A percentile compares a stretch with the other conserved stretches of the same genome.
phyloP scores from a whole-genome alignment of 2,888 invertebrate genomes.

The Gortyna flavago region DNA sequence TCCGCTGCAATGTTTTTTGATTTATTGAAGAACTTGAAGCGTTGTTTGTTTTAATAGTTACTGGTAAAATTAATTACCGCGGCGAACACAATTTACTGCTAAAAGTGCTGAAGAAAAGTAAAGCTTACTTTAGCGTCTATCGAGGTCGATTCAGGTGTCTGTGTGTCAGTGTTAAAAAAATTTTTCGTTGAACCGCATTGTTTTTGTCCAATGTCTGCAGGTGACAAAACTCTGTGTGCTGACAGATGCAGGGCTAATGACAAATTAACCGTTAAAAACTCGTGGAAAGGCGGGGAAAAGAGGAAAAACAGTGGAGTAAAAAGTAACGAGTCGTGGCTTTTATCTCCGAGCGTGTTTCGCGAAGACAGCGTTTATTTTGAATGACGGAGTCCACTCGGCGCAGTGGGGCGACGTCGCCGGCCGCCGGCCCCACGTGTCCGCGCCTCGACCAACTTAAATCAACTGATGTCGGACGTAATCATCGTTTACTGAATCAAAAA shows the following conservation, averaged over 20 bases:
- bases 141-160: conserved; percentile 58
- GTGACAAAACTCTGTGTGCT: conserved; percentile 77
- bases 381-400: conserved; percentile 68
- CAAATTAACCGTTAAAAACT: conserved; percentile 86
- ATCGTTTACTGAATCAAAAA: conserved; percentile 77
- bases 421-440: conserved; percentile 62
- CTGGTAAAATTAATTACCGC: conserved; percentile 64
- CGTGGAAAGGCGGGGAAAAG: conserved; percentile 77
- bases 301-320: conserved; percentile 78
- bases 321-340: conserved; percentile 76
- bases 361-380: conserved; percentile 80
- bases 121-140: conserved; percentile 40
- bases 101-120: conserved; percentile 37
- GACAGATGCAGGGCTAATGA: conserved; percentile 86
- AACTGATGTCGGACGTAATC: conserved; percentile 81
- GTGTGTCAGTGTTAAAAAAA: conserved; percentile 55
- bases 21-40: conserved; percentile 66
- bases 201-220: conserved; percentile 71
- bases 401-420: conserved; percentile 53
- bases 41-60: conserved; percentile 65
- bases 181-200: conserved; percentile 71
- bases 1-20: conserved; percentile 57
- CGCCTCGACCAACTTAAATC: conserved; percentile 70
- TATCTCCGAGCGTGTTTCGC: conserved; percentile 79
- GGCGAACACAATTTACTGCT: conserved; percentile 49